These are phyloP conservation scores for Diorhabda carinulata DNA, from an alignment of 1,140 invertebrate species.

Conservation along the genomic window DNA sequence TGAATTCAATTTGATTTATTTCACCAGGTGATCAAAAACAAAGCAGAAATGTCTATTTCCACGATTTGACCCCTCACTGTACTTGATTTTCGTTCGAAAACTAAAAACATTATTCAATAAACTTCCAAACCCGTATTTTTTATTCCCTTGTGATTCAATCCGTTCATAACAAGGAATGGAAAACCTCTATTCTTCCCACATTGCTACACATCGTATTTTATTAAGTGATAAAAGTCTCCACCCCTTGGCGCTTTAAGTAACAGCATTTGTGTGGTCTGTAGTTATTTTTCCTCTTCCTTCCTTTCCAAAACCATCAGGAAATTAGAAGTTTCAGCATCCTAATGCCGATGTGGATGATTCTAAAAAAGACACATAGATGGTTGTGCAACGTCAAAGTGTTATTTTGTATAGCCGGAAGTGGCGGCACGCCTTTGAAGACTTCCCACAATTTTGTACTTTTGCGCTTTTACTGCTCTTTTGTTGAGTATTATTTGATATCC, in stretches of 20 bases:
- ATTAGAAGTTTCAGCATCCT: slow-evolving; percentile 3
- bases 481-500: slow-evolving; percentile 3
- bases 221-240: background rate
- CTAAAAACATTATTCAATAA: too few relatives aligned
- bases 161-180: background rate
- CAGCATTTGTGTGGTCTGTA: slow-evolving; percentile 8
- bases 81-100: too few relatives aligned
- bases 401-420: slow-evolving; percentile 6
- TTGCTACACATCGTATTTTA: background rate
- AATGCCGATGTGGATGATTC: background rate
- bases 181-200: background rate
- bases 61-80: too few relatives aligned
- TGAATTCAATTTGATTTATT: too few relatives aligned
- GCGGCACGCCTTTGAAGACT: slow-evolving; percentile 14
- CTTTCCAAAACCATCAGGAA: slow-evolving; percentile 3
- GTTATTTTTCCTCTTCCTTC: slow-evolving; percentile 13
- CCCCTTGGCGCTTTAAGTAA: slow-evolving; percentile 7
- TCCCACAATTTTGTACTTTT: slow-evolving; percentile 2
- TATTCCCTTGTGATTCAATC: too few relatives aligned
- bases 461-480: slow-evolving; percentile 1
- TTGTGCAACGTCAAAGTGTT: slow-evolving; percentile 14
- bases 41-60: too few relatives aligned
- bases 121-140: too few relatives aligned
- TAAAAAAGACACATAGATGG: slow-evolving; percentile 7
- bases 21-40: too few relatives aligned